phyloP scores from a whole-genome alignment of 2,797 vertebrate species.

The Bradypus variegatus region DNA sequence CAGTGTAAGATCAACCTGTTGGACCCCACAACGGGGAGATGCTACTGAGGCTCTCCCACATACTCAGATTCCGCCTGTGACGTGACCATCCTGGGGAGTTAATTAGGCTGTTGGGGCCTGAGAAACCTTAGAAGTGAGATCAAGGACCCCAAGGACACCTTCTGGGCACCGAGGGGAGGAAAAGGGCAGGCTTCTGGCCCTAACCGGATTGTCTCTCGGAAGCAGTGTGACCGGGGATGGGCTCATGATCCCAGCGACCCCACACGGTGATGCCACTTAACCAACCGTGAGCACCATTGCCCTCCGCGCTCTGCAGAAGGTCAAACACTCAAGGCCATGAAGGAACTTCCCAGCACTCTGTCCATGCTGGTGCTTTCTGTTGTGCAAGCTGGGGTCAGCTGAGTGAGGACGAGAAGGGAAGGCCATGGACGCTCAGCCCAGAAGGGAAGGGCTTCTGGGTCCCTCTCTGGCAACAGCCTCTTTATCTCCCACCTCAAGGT shows the following conservation, averaged over 20 bases:
- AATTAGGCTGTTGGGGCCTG: neutral
- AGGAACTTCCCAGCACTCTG: neutral
- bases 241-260: accelerated
- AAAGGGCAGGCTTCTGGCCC: neutral
- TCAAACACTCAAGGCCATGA: neutral
- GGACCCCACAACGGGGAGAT: neutral
- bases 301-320: no score
- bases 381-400: neutral
- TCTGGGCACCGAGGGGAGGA: neutral
- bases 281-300: neutral
- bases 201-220: neutral
- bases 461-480: neutral
- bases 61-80: no score
- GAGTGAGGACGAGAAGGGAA: neutral
- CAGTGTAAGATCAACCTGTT: neutral
- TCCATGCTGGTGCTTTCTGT: neutral
- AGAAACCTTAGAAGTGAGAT: neutral
- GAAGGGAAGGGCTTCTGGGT: neutral
- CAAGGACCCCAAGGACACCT: neutral
- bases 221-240: neutral
- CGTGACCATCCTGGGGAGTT: neutral
- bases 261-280: accelerated
- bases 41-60: neutral
- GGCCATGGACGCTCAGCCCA: neutral
- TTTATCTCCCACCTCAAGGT: neutral